Evolutionary conservation across 2,113 vertebrate species (phyloP).

Genomic region (Fregata magnificens): DNA sequence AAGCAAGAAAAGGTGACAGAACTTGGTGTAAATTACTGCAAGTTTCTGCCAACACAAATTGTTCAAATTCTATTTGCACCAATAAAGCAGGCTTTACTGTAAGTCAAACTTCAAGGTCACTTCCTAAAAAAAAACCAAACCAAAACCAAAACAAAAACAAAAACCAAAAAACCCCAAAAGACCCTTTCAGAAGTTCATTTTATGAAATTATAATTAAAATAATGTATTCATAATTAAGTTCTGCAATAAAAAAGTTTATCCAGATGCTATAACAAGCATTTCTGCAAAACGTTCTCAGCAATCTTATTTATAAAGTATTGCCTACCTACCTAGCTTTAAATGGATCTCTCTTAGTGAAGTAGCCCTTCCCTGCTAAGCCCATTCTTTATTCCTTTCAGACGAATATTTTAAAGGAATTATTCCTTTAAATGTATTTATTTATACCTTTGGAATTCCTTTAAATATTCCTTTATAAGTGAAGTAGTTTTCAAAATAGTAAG

Average conservation of each 20-base stretch:
- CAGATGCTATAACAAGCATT: not conserved
- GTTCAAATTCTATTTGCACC: not conserved
- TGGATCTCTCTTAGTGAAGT: not conserved
- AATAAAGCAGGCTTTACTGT: not conserved
- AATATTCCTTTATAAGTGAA: not conserved
- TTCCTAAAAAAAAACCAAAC: not conserved
- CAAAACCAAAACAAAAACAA: too few species aligned
- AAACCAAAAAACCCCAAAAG: not conserved
- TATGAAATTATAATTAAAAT: not conserved
- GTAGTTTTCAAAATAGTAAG: not conserved
- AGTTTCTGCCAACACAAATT: not conserved
- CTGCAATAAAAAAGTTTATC: not conserved
- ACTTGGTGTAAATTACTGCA: not conserved
- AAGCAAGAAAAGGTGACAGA: not conserved
- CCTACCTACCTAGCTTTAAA: not conserved
- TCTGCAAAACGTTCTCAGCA: not conserved
- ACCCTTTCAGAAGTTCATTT: not conserved
- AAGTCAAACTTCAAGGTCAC: not conserved
- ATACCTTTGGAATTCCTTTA: not conserved
- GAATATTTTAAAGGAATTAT: not conserved
- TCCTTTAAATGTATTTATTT: not conserved
- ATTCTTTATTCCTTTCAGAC: not conserved
- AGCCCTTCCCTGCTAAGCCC: not conserved
- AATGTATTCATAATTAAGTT: not conserved
- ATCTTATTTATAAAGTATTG: not conserved